Evolutionary conservation across 1,140 invertebrate genomes (phyloP).

Genomic region (Glossosoma conforme): DNA sequence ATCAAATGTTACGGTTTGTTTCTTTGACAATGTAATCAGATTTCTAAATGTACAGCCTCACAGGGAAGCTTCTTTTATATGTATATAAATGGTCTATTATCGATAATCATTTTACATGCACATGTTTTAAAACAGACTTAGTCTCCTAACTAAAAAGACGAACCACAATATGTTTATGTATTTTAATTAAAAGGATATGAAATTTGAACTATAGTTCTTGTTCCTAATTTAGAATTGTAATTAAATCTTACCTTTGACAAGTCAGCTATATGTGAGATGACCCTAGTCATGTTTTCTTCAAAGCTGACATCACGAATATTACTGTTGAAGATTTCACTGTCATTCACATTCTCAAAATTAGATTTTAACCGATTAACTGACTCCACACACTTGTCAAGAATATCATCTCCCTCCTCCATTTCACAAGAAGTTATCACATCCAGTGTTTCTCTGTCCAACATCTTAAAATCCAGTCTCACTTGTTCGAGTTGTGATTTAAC

Average conservation of each 20-base stretch:
- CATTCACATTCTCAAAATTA: conserved; percentile 6
- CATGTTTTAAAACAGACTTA: too few species aligned
- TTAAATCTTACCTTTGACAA: conserved; percentile 11
- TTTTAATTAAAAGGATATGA: too few species aligned
- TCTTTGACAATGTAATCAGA: too few species aligned
- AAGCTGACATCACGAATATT: conserved; percentile 15
- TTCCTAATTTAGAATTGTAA: too few species aligned
- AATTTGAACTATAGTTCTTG: too few species aligned
- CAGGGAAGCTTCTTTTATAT: too few species aligned
- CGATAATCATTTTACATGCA: too few species aligned
- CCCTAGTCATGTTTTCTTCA: conserved; percentile 15
- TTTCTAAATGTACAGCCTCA: too few species aligned
- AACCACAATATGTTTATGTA: too few species aligned
- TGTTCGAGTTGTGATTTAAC: background rate
- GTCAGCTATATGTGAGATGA: conserved; percentile 9
- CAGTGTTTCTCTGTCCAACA: background rate
- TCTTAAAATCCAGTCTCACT: background rate
- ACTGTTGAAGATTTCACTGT: background rate
- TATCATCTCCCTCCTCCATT: background rate
- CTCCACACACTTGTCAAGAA: conserved; percentile 8
- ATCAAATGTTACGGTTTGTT: too few species aligned
- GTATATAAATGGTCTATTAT: too few species aligned
- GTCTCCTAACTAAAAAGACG: too few species aligned
- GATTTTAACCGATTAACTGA: conserved; percentile 4
- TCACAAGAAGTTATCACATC: background rate